Evolutionary conservation across 1,140 invertebrate species (phyloP).

Genomic region (Neelides sp.): DNA sequence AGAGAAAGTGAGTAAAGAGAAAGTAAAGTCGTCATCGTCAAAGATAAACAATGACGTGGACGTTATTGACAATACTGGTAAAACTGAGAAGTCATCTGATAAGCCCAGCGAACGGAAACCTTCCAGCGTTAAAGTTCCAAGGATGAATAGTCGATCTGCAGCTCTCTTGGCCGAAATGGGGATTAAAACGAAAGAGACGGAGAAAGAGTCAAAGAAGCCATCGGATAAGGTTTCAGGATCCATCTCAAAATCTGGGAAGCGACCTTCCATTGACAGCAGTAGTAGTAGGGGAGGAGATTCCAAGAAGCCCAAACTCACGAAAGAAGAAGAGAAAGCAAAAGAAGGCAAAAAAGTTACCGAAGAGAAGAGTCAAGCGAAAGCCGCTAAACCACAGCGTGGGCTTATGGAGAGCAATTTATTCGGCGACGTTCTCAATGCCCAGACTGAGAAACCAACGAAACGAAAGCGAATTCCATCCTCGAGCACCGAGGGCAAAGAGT

Average conservation of each 20-base stretch:
- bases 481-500: conserved; percentile 46
- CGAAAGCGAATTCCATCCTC: conserved; percentile 55
- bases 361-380: conserved; percentile 37
- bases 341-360: conserved; percentile 25
- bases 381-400: conserved; percentile 54
- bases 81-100: conserved; percentile 1
- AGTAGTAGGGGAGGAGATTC: conserved; percentile 40
- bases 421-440: conserved; percentile 67
- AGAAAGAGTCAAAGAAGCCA: conserved; percentile 32
- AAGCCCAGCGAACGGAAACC: neutral
- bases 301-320: conserved; percentile 18
- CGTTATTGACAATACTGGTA: conserved; percentile 1
- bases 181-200: conserved; percentile 31
- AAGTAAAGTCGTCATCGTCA: too few species aligned
- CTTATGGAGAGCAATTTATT: conserved; percentile 80
- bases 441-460: conserved; percentile 55
- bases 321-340: conserved; percentile 38
- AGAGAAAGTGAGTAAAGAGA: conserved; percentile 11
- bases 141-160: too few species aligned
- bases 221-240: conserved; percentile 34
- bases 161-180: neutral
- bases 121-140: too few species aligned
- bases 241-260: conserved; percentile 30
- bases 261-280: conserved; percentile 35
- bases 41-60: too few species aligned